Evolutionary conservation across 2,797 vertebrate species (phyloP).

Genomic region (Acanthurus lineatus): DNA sequence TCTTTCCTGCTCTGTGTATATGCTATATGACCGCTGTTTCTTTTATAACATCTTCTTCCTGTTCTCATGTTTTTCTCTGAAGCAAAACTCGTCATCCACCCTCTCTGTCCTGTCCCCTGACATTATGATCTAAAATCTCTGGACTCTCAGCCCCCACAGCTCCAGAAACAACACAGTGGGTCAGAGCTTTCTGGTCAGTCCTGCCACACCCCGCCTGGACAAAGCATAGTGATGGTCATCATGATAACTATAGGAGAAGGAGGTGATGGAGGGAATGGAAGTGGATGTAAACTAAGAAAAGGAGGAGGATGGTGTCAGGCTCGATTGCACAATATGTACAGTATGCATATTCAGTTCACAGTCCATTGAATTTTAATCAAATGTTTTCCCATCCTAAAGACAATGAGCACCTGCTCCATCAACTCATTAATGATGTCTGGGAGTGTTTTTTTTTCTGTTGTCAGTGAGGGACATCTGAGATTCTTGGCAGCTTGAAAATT

Average conservation of each 20-base stretch:
- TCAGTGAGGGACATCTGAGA: background rate
- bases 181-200: slow-evolving; percentile 54
- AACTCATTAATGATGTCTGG: slow-evolving; percentile 20
- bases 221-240: slow-evolving; percentile 38
- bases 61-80: slow-evolving; percentile 1
- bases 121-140: slow-evolving; percentile 30
- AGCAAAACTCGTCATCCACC: slow-evolving; percentile 8
- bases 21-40: background rate
- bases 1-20: background rate
- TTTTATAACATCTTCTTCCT: background rate
- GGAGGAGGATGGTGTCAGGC: background rate
- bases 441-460: background rate
- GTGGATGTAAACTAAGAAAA: background rate
- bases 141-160: slow-evolving; percentile 26
- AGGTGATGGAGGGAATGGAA: background rate
- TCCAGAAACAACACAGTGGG: slow-evolving; percentile 52
- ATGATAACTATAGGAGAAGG: slow-evolving; percentile 27
- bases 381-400: slow-evolving; percentile 5
- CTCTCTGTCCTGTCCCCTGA: slow-evolving; percentile 40
- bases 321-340: slow-evolving; percentile 16
- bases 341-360: slow-evolving; percentile 30
- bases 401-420: slow-evolving; percentile 29
- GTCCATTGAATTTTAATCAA: slow-evolving; percentile 28
- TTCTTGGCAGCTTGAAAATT: slow-evolving; percentile 14
- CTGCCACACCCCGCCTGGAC: slow-evolving; percentile 44